A percentile compares a stretch with the other conserved stretches of the same genome.
Evolutionary conservation across 1,140 invertebrate genomes (phyloP).

Genomic region (Euura saliciscinereae): DNA sequence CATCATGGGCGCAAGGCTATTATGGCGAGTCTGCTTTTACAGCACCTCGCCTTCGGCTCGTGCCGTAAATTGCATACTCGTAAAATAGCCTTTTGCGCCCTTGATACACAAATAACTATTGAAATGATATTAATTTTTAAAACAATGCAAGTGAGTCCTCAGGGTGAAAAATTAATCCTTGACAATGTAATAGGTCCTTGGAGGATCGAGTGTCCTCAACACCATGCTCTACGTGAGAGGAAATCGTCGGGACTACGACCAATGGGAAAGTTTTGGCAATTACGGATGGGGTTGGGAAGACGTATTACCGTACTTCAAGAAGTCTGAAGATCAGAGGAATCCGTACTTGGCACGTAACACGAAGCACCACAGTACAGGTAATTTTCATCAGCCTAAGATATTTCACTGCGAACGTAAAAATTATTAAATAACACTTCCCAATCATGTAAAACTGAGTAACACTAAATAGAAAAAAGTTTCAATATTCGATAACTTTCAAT

Average conservation of each 20-base stretch:
- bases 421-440: slow-evolving; percentile 2
- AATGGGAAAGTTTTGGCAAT: slow-evolving; percentile 89
- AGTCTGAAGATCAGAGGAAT: slow-evolving; percentile 83
- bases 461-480: no score
- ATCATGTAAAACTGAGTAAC: not conserved
- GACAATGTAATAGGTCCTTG: slow-evolving; percentile 63
- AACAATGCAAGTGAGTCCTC: no score
- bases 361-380: slow-evolving; percentile 74
- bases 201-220: slow-evolving; percentile 86
- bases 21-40: no score
- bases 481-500: no score
- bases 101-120: no score
- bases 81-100: no score
- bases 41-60: no score
- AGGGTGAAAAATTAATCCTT: no score
- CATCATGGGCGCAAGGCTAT: no score
- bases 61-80: no score
- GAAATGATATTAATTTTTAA: no score
- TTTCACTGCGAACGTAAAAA: slow-evolving; percentile 10
- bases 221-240: slow-evolving; percentile 94
- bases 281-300: slow-evolving; percentile 89
- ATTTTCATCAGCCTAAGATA: slow-evolving; percentile 36
- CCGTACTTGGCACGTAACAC: slow-evolving; percentile 77
- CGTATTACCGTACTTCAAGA: slow-evolving; percentile 86
- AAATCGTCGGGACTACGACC: slow-evolving; percentile 87